Percentiles rank a stretch among this genome's conserved stretches.
phyloP scores from a whole-genome alignment of 2,113 vertebrate species.

The Sciurus niger region DNA sequence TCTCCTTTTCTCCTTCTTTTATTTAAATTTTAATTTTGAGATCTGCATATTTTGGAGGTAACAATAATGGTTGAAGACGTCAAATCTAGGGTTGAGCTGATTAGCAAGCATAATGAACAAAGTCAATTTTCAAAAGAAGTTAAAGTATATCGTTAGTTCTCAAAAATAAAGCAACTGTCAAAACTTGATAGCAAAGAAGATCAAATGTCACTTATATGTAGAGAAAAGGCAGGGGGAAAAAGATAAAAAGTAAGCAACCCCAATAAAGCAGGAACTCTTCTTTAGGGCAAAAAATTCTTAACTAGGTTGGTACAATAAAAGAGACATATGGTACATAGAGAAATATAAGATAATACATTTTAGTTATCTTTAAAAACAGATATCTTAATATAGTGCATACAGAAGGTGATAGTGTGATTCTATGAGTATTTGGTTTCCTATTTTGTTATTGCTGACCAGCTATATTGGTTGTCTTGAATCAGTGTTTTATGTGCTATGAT shows the following conservation, averaged over 20 bases:
- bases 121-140: conserved; percentile 44
- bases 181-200: conserved; percentile 34
- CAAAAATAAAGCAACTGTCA: conserved; percentile 40
- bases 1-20: neutral
- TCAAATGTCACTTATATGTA: neutral
- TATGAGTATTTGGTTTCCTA: neutral
- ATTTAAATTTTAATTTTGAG: conserved; percentile 2
- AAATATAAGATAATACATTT: neutral
- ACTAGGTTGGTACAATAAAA: neutral
- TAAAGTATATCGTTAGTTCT: neutral
- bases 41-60: conserved; percentile 27
- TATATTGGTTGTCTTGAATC: neutral
- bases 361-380: neutral
- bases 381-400: neutral
- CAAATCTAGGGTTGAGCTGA: conserved; percentile 26
- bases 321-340: neutral
- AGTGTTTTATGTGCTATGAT: neutral
- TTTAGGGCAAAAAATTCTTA: neutral
- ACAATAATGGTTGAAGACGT: neutral
- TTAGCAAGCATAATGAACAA: conserved; percentile 58
- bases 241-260: neutral
- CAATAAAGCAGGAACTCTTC: neutral
- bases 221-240: neutral
- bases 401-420: neutral
- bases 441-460: neutral